Percentiles rank a stretch among this genome's conserved stretches.
phyloP scores from a whole-genome alignment of 2,113 vertebrate genomes.

The Elaphurus davidianus region DNA sequence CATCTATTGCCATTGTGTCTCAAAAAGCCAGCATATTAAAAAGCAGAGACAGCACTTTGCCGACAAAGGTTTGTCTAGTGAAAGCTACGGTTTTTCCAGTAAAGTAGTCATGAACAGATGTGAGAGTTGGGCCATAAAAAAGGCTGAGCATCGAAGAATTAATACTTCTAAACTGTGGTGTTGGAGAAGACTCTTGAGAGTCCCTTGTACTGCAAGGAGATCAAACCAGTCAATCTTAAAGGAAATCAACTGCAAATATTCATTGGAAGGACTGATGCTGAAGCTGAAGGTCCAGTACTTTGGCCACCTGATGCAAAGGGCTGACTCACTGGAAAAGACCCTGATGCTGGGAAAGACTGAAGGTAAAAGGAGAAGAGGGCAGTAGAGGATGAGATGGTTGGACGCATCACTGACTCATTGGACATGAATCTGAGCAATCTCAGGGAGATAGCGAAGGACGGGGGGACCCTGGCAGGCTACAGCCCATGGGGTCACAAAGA shows the following conservation, averaged over 20 bases:
- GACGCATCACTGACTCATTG: background rate
- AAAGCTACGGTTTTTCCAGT: background rate
- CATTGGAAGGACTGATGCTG: background rate
- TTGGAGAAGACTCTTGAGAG: background rate
- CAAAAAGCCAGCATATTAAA: background rate
- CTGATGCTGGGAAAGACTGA: background rate
- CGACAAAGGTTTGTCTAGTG: rapidly evolving
- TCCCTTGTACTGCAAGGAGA: background rate
- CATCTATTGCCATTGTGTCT: background rate
- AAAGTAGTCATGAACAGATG: background rate
- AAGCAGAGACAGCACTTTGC: background rate
- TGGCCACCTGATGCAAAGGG: background rate
- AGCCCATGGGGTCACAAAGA: background rate
- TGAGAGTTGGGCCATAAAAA: background rate
- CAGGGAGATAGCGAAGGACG: background rate
- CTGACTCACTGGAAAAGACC: background rate
- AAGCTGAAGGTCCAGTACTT: background rate
- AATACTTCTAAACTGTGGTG: background rate
- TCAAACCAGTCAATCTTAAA: background rate
- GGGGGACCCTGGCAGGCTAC: background rate
- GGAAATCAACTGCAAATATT: background rate
- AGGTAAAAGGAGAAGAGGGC: background rate
- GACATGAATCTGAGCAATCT: background rate
- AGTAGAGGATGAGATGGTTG: background rate
- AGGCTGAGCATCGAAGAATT: background rate